A percentile compares a stretch with the other conserved stretches of the same genome.
These are phyloP conservation scores for Oreochromis tanganicae DNA, from an alignment of 2,113 vertebrate genomes.

Conservation along the genomic window DNA sequence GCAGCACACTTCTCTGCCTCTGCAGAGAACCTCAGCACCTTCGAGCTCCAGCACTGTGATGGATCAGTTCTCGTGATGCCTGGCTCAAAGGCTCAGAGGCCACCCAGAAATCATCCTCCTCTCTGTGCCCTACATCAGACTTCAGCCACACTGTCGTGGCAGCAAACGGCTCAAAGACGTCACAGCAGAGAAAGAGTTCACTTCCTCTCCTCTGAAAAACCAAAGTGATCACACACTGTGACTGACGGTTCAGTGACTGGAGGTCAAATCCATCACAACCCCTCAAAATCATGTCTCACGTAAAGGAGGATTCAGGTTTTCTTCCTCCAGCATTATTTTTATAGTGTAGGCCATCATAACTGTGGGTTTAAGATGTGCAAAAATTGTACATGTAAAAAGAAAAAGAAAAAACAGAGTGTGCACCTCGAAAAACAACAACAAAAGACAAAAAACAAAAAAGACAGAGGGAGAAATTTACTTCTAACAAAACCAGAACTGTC, in stretches of 20 bases:
- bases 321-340: not conserved
- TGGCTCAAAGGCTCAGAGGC: not conserved
- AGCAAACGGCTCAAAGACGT: not conserved
- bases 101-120: not conserved
- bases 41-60: not conserved
- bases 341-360: rapidly evolving
- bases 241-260: not conserved
- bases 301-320: not conserved
- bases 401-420: rapidly evolving
- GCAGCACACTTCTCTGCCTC: not conserved
- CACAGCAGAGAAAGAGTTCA: rapidly evolving
- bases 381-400: not conserved
- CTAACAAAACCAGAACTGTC: not conserved
- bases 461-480: not conserved
- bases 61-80: not conserved
- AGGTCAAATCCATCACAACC: not conserved
- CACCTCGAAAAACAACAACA: not conserved
- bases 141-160: not conserved
- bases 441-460: not conserved
- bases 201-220: not conserved
- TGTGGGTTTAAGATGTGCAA: not conserved
- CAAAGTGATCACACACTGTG: not conserved
- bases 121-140: not conserved
- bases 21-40: not conserved
- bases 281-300: not conserved